Evolutionary conservation across 2,888 invertebrate genomes (phyloP).

Genomic region (Trichacis sp.): DNA sequence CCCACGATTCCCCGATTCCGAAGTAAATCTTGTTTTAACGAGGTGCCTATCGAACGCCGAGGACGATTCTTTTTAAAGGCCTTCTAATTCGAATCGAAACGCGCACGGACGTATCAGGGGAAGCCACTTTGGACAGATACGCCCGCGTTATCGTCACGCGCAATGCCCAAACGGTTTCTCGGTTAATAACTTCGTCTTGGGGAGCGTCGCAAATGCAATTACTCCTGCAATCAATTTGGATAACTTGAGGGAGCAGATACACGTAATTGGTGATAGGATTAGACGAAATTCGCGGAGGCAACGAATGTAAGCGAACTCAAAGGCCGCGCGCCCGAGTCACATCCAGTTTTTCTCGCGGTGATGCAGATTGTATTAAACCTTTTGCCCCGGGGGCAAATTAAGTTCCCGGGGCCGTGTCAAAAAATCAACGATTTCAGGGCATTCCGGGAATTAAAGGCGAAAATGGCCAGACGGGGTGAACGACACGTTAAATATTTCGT

Average conservation of each 20-base stretch:
- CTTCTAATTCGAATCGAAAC: not conserved
- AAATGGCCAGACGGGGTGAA: not conserved
- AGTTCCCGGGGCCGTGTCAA: too few relatives aligned
- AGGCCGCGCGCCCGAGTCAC: not conserved
- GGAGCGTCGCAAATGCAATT: constrained; percentile 44
- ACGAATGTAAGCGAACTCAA: constrained; percentile 6
- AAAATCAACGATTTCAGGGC: not conserved
- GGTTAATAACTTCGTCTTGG: constrained; percentile 15
- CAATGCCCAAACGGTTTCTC: constrained; percentile 21
- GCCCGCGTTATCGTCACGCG: constrained; percentile 16
- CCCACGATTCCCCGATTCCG: too few relatives aligned
- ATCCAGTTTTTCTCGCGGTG: constrained; percentile 1
- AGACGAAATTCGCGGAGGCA: constrained; percentile 10
- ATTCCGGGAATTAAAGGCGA: not conserved
- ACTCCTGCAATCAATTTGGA: constrained; percentile 56
- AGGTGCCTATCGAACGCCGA: not conserved
- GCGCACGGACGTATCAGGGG: not conserved
- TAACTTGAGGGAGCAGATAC: constrained; percentile 50
- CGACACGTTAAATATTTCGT: constrained; percentile 3
- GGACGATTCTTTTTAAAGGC: not conserved
- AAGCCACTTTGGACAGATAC: constrained; percentile 6
- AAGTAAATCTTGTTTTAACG: not conserved
- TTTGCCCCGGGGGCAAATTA: too few relatives aligned
- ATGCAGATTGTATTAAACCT: constrained; percentile 1
- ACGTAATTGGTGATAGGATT: constrained; percentile 49